Evolutionary conservation across 1,140 invertebrate species (phyloP).

Genomic region (Panulirus ornatus): DNA sequence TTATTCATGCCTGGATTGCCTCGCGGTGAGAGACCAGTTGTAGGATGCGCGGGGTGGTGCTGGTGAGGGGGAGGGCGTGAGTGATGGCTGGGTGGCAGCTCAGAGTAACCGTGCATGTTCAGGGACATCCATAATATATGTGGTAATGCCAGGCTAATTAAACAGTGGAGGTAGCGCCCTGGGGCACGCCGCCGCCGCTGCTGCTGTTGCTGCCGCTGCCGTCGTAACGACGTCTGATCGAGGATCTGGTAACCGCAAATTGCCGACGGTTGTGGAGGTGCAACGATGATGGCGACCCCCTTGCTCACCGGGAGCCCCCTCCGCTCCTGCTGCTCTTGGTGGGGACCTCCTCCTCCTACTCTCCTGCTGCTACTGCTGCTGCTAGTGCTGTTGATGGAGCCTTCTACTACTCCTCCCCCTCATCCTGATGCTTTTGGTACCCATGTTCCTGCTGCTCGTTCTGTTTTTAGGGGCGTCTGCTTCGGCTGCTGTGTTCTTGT

Average conservation of each 20-base stretch:
- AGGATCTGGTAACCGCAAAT: slow-evolving; percentile 25
- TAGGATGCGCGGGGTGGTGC: neutral
- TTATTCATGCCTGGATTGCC: no score
- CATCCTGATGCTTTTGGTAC: no score
- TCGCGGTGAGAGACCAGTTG: no score
- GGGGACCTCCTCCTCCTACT: neutral
- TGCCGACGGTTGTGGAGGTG: neutral
- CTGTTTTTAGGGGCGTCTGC: no score
- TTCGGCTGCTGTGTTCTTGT: no score
- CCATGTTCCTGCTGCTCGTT: no score
- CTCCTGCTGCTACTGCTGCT: neutral
- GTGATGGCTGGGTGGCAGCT: neutral
- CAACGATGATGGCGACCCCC: neutral
- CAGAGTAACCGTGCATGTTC: neutral
- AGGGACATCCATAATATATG: neutral
- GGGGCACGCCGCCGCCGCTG: slow-evolving; percentile 8
- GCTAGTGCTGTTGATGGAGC: neutral
- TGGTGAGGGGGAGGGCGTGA: neutral
- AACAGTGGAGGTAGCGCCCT: neutral
- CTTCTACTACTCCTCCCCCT: no score
- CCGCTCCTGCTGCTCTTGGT: no score
- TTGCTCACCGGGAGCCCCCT: neutral
- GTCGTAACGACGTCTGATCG: slow-evolving; percentile 17
- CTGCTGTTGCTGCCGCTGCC: no score
- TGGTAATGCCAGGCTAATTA: neutral